Percentiles rank a stretch among this genome's conserved stretches.
Evolutionary conservation across 2,797 vertebrate genomes (phyloP).

Genomic region (Squalus acanthias): DNA sequence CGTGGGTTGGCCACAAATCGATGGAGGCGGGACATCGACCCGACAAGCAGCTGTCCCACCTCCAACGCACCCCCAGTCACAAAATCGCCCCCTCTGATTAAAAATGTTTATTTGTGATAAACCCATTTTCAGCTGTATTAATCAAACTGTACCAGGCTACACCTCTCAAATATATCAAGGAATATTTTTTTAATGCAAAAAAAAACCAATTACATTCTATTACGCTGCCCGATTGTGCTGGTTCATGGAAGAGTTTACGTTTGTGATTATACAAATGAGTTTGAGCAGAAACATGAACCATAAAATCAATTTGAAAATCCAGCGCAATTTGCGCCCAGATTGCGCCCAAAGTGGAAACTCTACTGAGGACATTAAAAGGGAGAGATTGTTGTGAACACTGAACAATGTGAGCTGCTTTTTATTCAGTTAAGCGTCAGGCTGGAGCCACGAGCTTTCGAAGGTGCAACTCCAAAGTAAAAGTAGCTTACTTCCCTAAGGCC

Average conservation of each 20-base stretch:
- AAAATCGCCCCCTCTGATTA: too few species aligned
- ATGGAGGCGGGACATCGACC: too few species aligned
- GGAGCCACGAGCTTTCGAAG: neutral
- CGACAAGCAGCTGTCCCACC: too few species aligned
- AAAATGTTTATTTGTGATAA: neutral
- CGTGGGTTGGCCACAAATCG: too few species aligned
- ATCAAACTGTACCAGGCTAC: neutral
- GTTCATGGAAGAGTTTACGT: neutral
- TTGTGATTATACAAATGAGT: neutral
- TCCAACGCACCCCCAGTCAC: too few species aligned
- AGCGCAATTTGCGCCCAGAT: neutral
- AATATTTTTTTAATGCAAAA: neutral
- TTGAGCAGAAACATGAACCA: neutral
- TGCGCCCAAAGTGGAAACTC: neutral
- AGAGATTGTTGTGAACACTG: neutral
- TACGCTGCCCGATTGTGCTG: neutral
- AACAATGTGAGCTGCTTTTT: neutral
- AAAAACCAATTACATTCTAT: neutral
- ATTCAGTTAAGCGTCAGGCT: neutral
- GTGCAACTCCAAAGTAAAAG: neutral
- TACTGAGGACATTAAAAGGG: neutral
- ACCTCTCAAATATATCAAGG: neutral
- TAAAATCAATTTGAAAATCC: neutral
- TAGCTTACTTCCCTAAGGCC: too few species aligned
- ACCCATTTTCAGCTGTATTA: neutral